Evolutionary conservation across 2,888 invertebrate species (phyloP), one percentile per base, ranked within the genome.

Genomic region (Troglohyphantes excavatus): DNA sequence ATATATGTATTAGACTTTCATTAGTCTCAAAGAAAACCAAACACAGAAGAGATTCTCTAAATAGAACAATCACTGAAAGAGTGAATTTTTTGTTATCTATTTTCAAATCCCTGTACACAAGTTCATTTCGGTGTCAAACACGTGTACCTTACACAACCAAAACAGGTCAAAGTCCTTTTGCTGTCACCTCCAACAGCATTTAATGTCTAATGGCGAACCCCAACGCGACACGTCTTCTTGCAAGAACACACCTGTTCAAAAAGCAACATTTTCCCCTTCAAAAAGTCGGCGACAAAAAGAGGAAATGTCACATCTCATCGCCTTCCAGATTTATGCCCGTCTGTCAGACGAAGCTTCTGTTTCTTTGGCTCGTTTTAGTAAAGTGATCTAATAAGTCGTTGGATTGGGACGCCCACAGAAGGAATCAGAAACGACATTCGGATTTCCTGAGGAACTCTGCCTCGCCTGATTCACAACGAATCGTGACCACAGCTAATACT

Each of bases 401-500:
- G 63, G 11, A 23, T 7, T 23, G 27, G n/a, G 43, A 65, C 78
- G 43, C 63, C 75, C 61, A 19, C 39, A n/a, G 61, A 27, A 68
- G 26, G 78, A 86, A 86, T 86, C 78, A 79, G 68, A 79, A 86
- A 63, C 59, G 86, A 86, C 86, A 86, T 70, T 70, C 78, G 70
- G 39, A 79, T 78, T 86, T 86, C 86, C 86, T 86, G 70, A 86
- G 86, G 86, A 86, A 86, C 86, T 86, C 39, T 72, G 78, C 61
- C 86, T 65, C 86, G 63, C 86, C 78, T 86, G 78, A 61, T 27
- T 78, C 27, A 1, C 5, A 39, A 39, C 39, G 3, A 1, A 39
- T 39, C 39, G 39, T 39, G 39, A 39, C 7, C n/a, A n/a, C n/a
- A n/a, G n/a, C n/a, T n/a, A n/a, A n/a, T n/a, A n/a, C n/a, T n/a